Evolutionary conservation across 2,888 invertebrate species (phyloP).

Genomic region (Chirona hameri): DNA sequence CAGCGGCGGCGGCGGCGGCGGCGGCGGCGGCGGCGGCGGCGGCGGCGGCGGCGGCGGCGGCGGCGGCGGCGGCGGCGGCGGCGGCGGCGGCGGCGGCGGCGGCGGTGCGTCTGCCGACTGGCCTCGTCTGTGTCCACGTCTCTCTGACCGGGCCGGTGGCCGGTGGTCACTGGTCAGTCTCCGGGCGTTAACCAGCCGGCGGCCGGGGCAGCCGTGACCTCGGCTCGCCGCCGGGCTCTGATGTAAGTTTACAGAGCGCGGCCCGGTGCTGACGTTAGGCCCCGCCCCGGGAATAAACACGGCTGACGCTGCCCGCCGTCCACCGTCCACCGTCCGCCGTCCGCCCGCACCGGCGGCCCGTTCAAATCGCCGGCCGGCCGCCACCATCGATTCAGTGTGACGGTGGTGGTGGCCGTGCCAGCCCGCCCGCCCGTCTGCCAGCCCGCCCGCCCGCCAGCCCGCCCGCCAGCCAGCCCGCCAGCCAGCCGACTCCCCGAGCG

Average conservation of each 20-base stretch:
- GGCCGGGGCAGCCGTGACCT: neutral
- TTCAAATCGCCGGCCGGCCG: neutral
- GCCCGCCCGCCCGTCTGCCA: too few relatives aligned
- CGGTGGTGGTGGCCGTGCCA: too few relatives aligned
- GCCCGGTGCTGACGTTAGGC: neutral
- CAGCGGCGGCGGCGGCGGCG: too few relatives aligned
- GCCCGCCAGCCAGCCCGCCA: too few relatives aligned
- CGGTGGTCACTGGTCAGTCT: neutral
- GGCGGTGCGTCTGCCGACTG: too few relatives aligned
- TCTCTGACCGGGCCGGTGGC: neutral
- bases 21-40: too few relatives aligned
- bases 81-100: too few relatives aligned
- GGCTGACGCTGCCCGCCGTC: neutral
- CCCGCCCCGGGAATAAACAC: constrained; percentile 24
- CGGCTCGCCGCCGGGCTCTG: neutral
- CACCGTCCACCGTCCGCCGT: too few relatives aligned
- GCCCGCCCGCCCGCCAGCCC: too few relatives aligned
- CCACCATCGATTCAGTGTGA: neutral
- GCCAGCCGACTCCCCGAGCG: too few relatives aligned
- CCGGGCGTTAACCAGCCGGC: neutral
- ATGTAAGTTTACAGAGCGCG: constrained; percentile 6
- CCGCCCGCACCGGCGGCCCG: neutral
- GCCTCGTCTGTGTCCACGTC: neutral
- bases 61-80: too few relatives aligned
- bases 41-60: too few relatives aligned